Percentiles rank a stretch among this genome's conserved stretches.
These are phyloP conservation scores for Fukomys damarensis DNA, from an alignment of 2,113 vertebrate genomes.

Conservation along the genomic window DNA sequence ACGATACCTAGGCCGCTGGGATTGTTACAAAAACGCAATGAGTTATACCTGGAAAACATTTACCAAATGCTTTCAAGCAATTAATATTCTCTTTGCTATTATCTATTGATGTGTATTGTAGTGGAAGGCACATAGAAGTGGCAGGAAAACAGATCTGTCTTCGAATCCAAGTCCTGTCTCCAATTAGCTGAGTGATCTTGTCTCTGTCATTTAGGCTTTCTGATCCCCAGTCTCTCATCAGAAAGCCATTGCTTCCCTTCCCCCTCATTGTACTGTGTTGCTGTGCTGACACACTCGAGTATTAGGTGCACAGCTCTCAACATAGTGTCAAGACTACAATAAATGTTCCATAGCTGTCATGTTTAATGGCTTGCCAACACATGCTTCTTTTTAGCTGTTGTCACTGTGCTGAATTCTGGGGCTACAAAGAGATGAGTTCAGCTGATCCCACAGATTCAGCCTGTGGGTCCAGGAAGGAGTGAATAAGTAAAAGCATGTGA, in stretches of 20 bases:
- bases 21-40: background rate
- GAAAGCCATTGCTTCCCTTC: background rate
- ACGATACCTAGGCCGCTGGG: background rate
- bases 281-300: too few relatives aligned
- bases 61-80: background rate
- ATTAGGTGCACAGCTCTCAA: background rate
- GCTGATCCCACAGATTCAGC: background rate
- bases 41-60: background rate
- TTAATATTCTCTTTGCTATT: background rate
- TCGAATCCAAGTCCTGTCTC: background rate
- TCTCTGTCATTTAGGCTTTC: background rate
- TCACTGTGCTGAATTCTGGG: background rate
- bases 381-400: background rate
- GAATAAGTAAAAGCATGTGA: background rate
- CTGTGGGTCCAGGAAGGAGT: too few relatives aligned
- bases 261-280: too few relatives aligned
- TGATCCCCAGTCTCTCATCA: background rate
- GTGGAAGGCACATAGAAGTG: background rate
- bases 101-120: background rate
- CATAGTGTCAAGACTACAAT: background rate
- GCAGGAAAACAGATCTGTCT: background rate
- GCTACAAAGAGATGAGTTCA: background rate
- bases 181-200: background rate
- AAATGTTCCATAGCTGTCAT: background rate
- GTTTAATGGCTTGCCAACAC: background rate